A percentile compares a stretch with the other conserved stretches of the same genome.
These are phyloP conservation scores for Meloidogyne hapla DNA, from an alignment of 1,140 invertebrate species.

Conservation along the genomic window DNA sequence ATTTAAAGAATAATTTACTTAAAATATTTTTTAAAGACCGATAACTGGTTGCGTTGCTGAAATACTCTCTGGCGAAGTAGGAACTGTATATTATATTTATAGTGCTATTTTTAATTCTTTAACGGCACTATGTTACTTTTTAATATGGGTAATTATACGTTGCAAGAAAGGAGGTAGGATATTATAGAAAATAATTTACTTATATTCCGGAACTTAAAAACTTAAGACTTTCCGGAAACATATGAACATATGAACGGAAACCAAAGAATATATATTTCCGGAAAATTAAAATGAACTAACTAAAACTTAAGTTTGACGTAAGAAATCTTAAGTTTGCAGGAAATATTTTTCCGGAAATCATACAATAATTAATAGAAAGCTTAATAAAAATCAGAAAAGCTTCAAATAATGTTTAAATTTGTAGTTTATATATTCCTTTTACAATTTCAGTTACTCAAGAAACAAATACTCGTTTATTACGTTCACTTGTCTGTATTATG, in stretches of 20 bases:
- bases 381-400: no score
- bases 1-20: not conserved
- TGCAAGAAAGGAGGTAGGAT: constrained; percentile 19
- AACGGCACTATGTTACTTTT: not conserved
- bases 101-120: not conserved
- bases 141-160: constrained; percentile 12
- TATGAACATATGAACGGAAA: no score
- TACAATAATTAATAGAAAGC: no score
- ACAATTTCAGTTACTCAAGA: constrained; percentile 19
- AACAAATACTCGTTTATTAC: constrained; percentile 19
- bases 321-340: no score
- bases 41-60: constrained; percentile 8
- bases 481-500: constrained; percentile 22
- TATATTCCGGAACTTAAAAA: not conserved
- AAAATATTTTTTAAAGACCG: constrained; percentile 11
- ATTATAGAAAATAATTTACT: not conserved
- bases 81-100: not conserved
- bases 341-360: no score
- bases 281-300: no score
- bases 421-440: not conserved
- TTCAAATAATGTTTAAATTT: no score
- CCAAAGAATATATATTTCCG: no score
- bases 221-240: not conserved
- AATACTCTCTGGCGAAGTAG: not conserved
- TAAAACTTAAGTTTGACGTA: no score